phyloP scores from a whole-genome alignment of 2,113 vertebrate species.

The Dromaius novaehollandiae region DNA sequence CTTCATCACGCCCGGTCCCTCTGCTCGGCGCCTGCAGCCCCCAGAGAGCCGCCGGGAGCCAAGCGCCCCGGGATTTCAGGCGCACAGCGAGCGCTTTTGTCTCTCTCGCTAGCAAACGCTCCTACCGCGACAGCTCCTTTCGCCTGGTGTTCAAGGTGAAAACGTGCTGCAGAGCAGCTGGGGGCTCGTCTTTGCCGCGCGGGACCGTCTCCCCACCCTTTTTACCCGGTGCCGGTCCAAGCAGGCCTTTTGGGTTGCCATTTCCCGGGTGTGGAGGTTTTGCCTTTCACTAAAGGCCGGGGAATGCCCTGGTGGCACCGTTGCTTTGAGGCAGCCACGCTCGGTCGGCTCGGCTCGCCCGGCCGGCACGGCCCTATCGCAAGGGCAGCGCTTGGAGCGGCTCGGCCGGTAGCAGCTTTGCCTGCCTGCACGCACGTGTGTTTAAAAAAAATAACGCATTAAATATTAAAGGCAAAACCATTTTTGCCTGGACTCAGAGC shows the following conservation, averaged over 20 bases:
- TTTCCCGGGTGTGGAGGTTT: background rate
- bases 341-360: background rate
- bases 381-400: too few relatives aligned
- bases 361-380: background rate
- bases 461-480: slow-evolving; percentile 16
- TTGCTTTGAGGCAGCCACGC: background rate
- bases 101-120: background rate
- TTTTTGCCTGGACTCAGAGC: background rate
- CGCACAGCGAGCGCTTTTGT: background rate
- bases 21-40: rapidly evolving
- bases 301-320: slow-evolving; percentile 28
- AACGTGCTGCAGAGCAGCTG: background rate
- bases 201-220: background rate
- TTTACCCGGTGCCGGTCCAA: background rate
- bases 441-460: background rate
- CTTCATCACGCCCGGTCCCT: rapidly evolving
- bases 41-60: background rate
- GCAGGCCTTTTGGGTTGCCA: background rate
- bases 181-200: background rate
- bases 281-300: background rate
- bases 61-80: background rate
- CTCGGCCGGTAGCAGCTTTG: slow-evolving; percentile 1
- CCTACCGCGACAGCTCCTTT: background rate
- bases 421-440: background rate
- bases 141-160: background rate